A percentile compares a stretch with the other conserved stretches of the same genome.
Conservation (phyloP, 2,888 invertebrate genomes). For the Sepioteuthis lessoniana region DNA sequence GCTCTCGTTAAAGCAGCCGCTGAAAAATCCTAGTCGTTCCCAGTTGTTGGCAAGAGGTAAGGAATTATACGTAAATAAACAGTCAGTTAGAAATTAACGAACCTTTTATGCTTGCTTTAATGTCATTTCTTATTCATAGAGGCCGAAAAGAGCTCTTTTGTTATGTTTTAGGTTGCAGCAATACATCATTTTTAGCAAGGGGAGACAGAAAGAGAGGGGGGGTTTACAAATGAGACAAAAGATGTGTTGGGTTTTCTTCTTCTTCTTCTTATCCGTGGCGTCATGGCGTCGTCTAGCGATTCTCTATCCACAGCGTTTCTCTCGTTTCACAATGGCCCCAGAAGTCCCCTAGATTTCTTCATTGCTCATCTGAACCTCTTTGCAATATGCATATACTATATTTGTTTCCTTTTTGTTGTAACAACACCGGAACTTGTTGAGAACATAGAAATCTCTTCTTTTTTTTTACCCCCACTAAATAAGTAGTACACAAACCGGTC, state of each 20-base stretch:
- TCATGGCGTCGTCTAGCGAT: constrained; percentile 45
- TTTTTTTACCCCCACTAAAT: neutral
- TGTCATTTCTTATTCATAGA: neutral
- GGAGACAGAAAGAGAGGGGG: constrained; percentile 1
- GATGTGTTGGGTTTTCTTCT: constrained; percentile 40
- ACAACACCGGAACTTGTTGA: neutral
- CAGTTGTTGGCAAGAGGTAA: neutral
- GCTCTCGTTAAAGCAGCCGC: neutral
- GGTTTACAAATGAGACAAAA: constrained; percentile 37
- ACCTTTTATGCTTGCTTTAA: no score
- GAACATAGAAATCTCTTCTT: neutral
- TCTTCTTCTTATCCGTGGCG: constrained; percentile 40
- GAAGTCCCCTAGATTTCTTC: neutral
- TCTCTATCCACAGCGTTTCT: neutral
- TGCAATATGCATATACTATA: neutral
- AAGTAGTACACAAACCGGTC: constrained; percentile 33
- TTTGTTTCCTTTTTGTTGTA: neutral
- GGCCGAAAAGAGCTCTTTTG: neutral
- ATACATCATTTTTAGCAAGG: neutral
- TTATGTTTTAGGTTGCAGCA: neutral
- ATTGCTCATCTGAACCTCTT: neutral
- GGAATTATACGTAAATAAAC: neutral
- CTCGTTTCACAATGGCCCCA: neutral
- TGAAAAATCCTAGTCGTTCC: neutral
- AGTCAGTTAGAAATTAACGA: neutral